phyloP scores from a whole-genome alignment of 2,888 invertebrate species.

The Spilarctia lutea region DNA sequence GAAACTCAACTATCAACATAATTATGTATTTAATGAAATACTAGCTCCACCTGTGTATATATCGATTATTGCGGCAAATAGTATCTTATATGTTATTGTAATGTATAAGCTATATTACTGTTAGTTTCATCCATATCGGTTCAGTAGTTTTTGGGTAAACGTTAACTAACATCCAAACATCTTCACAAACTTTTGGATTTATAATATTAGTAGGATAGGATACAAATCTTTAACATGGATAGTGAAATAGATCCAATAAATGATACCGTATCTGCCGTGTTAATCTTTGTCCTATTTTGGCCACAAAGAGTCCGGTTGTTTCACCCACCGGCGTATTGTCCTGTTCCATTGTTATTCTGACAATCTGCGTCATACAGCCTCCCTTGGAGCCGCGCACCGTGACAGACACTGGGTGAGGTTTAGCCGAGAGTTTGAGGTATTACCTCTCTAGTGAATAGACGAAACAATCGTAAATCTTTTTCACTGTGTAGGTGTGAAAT shows the following conservation, averaged over 20 bases:
- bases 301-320: constrained; percentile 79
- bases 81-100: too few relatives aligned
- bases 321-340: constrained; percentile 80
- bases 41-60: too few relatives aligned
- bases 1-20: too few relatives aligned
- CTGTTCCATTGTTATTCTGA: constrained; percentile 78
- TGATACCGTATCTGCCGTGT: background rate
- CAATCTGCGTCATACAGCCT: constrained; percentile 65
- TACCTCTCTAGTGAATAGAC: constrained; percentile 17
- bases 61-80: too few relatives aligned
- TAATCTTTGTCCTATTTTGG: constrained; percentile 46
- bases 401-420: constrained; percentile 25
- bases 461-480: constrained; percentile 16
- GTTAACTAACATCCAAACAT: too few relatives aligned
- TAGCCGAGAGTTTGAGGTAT: constrained; percentile 20
- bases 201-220: too few relatives aligned
- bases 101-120: too few relatives aligned
- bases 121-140: too few relatives aligned
- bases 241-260: background rate
- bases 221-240: too few relatives aligned
- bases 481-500: constrained; percentile 10
- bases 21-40: too few relatives aligned
- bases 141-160: too few relatives aligned
- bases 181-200: too few relatives aligned
- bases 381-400: constrained; percentile 30